A percentile compares a stretch with the other conserved stretches of the same genome.
These are phyloP conservation scores for Notarius lentiginosus DNA, from an alignment of 2,113 vertebrate species.

Conservation along the genomic window DNA sequence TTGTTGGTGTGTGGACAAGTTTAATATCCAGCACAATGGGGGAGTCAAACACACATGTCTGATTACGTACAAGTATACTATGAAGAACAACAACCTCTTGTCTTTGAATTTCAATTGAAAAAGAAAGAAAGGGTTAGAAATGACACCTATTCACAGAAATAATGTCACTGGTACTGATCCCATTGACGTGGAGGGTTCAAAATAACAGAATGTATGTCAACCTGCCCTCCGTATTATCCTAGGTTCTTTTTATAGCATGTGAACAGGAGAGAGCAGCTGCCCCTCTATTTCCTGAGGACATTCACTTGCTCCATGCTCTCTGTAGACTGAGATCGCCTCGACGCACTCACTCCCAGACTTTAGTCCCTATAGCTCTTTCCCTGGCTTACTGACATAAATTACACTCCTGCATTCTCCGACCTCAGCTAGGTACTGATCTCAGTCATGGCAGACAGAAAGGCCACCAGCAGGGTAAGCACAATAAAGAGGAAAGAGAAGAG, in stretches of 20 bases:
- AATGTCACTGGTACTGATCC: background rate
- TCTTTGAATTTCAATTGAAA: background rate
- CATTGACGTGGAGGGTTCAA: background rate
- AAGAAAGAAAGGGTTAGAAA: background rate
- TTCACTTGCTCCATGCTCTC: conserved; percentile 19
- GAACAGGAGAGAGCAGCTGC: conserved; percentile 58
- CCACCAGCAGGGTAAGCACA: conserved; percentile 12
- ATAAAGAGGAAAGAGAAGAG: conserved; percentile 55
- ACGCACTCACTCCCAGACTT: conserved; percentile 43
- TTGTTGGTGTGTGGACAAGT: conserved; percentile 66
- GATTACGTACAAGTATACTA: background rate
- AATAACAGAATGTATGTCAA: conserved; percentile 21
- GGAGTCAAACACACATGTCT: conserved; percentile 10
- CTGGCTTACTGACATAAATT: conserved; percentile 37
- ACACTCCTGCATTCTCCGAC: background rate
- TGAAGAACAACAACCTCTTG: background rate
- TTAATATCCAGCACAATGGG: conserved; percentile 49
- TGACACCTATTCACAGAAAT: conserved; percentile 11
- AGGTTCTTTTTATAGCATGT: conserved; percentile 65
- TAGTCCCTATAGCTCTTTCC: conserved; percentile 8
- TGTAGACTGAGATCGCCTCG: conserved; percentile 37
- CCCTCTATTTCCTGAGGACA: conserved; percentile 44
- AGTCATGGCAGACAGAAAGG: conserved; percentile 58
- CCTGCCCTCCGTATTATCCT: conserved; percentile 38
- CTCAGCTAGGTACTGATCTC: background rate